Base-by-base conservation (phyloP, 2,797 vertebrate genomes). In the Natrix natrix region DNA sequence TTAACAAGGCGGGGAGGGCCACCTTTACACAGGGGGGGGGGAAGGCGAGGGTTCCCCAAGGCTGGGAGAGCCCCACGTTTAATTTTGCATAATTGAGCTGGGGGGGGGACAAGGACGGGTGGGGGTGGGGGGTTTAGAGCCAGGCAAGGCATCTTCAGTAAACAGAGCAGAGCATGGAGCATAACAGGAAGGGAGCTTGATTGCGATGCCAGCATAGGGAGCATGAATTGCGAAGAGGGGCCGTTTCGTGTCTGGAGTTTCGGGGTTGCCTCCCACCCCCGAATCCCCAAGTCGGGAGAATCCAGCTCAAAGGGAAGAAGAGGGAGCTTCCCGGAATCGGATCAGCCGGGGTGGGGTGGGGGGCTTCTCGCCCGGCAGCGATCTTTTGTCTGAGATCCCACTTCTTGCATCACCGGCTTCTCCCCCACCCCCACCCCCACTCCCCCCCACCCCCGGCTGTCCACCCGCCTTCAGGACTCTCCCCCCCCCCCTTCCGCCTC, bases 391-490 rank as follows among this genome's bases (percentile, higher is more conserved):
- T 78, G 69, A 78, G 17, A 32, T 8, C 32, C 69, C 32, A 4
- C 13, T 37, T 37, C 69, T 78, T 78, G 17, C 37, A 11, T 43
- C 37, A 22, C 8, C 17, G 20, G 74, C 32, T 17, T 17, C 6
- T 2, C n/a, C 69, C 59, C 66, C 69, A 16, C 28, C n/a, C 13
- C n/a, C 3, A 3, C 1, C 17, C 59, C 66, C 69, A 16, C 28
- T 13, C 13, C n/a, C 3, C 3, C 1, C 17, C 6, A 2, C n/a
- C n/a, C 63, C 5, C n/a, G n/a, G n/a, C n/a, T n/a, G n/a, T n/a
- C n/a, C n/a, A n/a, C n/a, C n/a, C 28, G 0, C 13, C n/a, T n/a
- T 28, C 69, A 32, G 32, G 69, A 8, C n/a, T 20, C 14, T 1
- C 32, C 2, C 32, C 16, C 59, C n/a, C 59, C n/a, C n/a, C n/a